These are phyloP conservation scores for Holothuria glaberrima DNA, from an alignment of 35 echinoderm and acorn worm genomes.

Conservation along the genomic window DNA sequence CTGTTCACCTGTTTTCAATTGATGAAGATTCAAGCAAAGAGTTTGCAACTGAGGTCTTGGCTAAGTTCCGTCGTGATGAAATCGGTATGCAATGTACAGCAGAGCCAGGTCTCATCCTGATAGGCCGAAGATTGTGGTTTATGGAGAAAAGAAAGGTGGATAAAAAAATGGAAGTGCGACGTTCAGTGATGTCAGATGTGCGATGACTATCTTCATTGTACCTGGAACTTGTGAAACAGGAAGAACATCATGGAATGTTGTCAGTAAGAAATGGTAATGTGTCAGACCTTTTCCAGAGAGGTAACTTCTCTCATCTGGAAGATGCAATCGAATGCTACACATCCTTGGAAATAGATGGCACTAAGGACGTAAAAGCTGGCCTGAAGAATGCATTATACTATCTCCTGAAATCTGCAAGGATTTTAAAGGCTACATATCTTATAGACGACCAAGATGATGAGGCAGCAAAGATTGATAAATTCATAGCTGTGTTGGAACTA, in stretches of 20 bases:
- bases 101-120: conserved; percentile 14
- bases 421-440: conserved; percentile 37
- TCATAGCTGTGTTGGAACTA: conserved; percentile 39
- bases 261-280: conserved; percentile 57
- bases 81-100: conserved; percentile 19
- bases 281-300: conserved; percentile 49
- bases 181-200: conserved; percentile 67
- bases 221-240: conserved; percentile 18
- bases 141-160: conserved; percentile 59
- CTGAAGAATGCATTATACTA: conserved; percentile 66
- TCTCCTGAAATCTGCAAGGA: conserved; percentile 51
- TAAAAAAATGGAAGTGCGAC: conserved; percentile 63
- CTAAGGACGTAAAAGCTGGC: conserved; percentile 34
- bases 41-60: conserved; percentile 57
- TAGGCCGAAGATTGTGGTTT: conserved; percentile 60
- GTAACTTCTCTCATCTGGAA: conserved; percentile 64
- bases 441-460: conserved; percentile 48
- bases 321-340: conserved; percentile 59
- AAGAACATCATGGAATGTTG: conserved; percentile 52
- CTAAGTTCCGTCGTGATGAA: conserved; percentile 48
- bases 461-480: conserved; percentile 56
- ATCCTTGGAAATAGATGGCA: background rate
- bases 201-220: conserved; percentile 51
- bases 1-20: conserved; percentile 30
- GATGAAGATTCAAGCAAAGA: background rate